Base-by-base conservation (phyloP, 2,113 vertebrate genomes). In the Psilopsiagon aymara region DNA sequence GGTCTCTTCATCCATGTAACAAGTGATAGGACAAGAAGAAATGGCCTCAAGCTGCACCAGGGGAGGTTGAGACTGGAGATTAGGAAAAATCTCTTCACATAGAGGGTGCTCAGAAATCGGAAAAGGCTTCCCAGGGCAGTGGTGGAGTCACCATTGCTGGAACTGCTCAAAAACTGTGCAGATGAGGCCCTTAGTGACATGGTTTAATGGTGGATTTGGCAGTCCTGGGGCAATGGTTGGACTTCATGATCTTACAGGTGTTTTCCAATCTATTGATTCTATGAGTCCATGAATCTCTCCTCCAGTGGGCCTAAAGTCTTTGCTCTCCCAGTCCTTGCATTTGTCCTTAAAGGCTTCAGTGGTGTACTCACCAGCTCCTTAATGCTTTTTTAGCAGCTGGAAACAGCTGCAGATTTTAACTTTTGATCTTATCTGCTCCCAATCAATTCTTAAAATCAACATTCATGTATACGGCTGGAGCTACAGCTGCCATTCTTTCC, bases 351-450 rank as follows among this genome's bases (percentile, higher is more conserved):
- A 59, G 57, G 35, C 57, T 35, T 35, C 33, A 59, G 57, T 23
- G 57, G 57, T 10, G 4, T 35, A 59, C 57, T 59, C 57, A 67
- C 53, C 66, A 78, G 55, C 59, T 82, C 74, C 82, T 69, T 44
- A 74, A 71, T 83, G 52, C 77, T 95, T 80, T 75, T 88, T 94
- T 92, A 92, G 75, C 77, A 90, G 70, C 78, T 75, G 77, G 86
- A 94, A 96, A 94, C 51, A 75, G 93, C 94, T 92, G 82, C 92
- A 95, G 78, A 91, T 66, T 75, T 88, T 88, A 95, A 88, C 74
- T 94, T 94, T 86, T 92, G 84, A 94, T 95, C 82, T 95, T 93
- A 93, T 90, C 93, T 95, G 94, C 82, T 91, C 94, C 84, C 89
- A 92, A 89, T 95, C 88, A 96, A 25, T 90, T 63, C 90, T 76